These are phyloP conservation scores for Malurus cyaneus DNA, from an alignment of 2,113 vertebrate genomes.

Conservation along the genomic window DNA sequence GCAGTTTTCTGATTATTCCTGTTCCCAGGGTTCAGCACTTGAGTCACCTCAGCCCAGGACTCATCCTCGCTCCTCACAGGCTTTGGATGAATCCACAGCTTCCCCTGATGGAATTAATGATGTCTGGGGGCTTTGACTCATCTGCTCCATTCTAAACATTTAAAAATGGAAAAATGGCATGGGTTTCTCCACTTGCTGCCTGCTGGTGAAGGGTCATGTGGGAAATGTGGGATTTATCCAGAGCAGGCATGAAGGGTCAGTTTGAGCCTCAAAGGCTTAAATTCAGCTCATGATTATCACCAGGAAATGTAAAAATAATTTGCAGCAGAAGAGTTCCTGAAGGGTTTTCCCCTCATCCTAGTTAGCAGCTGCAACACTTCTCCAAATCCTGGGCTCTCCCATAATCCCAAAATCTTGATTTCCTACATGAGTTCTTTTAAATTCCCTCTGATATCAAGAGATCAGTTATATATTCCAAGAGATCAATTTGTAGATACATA, in stretches of 20 bases:
- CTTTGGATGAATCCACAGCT: background rate
- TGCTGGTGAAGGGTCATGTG: rapidly evolving
- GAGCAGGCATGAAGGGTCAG: background rate
- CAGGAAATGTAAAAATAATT: background rate
- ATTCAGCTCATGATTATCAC: background rate
- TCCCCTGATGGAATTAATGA: background rate
- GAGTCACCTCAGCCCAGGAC: background rate
- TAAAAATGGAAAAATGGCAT: background rate
- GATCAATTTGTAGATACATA: background rate
- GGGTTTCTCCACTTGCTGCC: background rate
- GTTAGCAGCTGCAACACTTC: background rate
- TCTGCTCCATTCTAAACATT: background rate
- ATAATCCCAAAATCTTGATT: background rate
- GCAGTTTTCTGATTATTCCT: background rate
- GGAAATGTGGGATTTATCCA: background rate
- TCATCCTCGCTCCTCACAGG: background rate
- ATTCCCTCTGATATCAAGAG: background rate
- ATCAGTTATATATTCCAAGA: background rate
- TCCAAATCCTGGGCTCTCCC: background rate
- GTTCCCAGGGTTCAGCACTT: background rate
- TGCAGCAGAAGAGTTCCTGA: background rate
- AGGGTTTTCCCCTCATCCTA: background rate
- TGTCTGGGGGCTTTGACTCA: background rate
- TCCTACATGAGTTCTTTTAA: background rate
- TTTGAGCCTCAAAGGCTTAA: background rate